These are phyloP conservation scores for Thinocorus orbignyianus DNA, from an alignment of 2,113 vertebrate genomes.

Conservation along the genomic window DNA sequence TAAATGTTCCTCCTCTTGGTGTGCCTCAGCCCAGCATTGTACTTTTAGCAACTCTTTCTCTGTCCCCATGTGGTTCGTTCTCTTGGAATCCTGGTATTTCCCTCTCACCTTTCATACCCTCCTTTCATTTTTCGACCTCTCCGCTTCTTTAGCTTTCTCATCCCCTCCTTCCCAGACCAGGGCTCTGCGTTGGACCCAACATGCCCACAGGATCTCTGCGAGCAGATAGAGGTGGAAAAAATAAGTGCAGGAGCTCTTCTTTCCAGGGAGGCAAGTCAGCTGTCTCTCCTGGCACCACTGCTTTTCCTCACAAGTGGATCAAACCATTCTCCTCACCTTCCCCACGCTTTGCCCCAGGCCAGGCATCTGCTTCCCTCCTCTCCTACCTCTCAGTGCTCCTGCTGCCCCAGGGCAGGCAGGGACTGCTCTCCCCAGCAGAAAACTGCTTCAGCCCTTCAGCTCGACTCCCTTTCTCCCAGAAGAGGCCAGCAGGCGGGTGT, in stretches of 20 bases:
- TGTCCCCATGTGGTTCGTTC: neutral
- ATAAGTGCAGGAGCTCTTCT: neutral
- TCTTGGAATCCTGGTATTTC: neutral
- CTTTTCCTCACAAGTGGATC: neutral
- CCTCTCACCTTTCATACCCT: neutral
- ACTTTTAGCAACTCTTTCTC: neutral
- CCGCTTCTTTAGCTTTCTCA: neutral
- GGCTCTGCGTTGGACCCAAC: neutral
- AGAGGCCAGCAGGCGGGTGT: neutral
- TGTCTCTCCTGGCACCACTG: neutral
- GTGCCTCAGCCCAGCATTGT: neutral
- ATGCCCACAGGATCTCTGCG: neutral
- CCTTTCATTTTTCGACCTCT: neutral
- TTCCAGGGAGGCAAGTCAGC: neutral
- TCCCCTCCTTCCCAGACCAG: neutral
- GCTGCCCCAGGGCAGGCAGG: neutral
- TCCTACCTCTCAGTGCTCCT: neutral
- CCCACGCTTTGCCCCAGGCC: neutral
- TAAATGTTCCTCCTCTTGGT: neutral
- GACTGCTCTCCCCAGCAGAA: neutral
- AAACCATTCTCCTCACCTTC: neutral
- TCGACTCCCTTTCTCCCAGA: neutral
- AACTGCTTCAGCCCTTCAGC: neutral
- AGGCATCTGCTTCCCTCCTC: neutral
- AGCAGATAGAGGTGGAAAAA: neutral